Conservation (phyloP, 2,113 vertebrate genomes). For the Oncorhynchus clarkii region DNA sequence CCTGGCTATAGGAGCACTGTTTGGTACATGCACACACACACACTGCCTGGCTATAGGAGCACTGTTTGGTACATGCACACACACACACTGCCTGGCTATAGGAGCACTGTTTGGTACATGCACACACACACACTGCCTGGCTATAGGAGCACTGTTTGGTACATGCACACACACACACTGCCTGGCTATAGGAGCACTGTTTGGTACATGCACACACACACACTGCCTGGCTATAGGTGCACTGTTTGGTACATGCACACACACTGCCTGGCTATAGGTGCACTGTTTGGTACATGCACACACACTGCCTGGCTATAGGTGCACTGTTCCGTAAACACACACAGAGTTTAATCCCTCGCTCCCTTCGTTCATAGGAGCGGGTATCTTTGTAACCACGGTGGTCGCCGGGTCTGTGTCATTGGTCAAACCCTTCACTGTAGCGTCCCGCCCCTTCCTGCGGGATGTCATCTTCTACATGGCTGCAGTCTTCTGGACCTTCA, state of each 20-base stretch:
- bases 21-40: constrained; percentile 73
- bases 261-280: constrained; percentile 86
- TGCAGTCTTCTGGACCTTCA: constrained; percentile 87
- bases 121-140: constrained; percentile 40
- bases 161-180: constrained; percentile 17
- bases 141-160: constrained; percentile 92
- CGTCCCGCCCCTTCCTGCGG: constrained; percentile 93
- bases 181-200: neutral
- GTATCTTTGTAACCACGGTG: constrained; percentile 92
- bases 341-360: neutral
- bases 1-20: constrained; percentile 88
- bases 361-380: constrained; percentile 77
- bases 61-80: constrained; percentile 67
- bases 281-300: constrained; percentile 83
- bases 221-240: constrained; percentile 72
- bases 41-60: constrained; percentile 38
- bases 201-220: constrained; percentile 67
- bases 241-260: constrained; percentile 81
- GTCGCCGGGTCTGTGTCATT: constrained; percentile 88
- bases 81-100: constrained; percentile 33
- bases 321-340: neutral
- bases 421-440: constrained; percentile 83
- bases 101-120: constrained; percentile 90
- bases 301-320: neutral
- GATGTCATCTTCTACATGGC: constrained; percentile 92